Base-by-base conservation (phyloP, 2,888 invertebrate genomes). In the Pachymerium ferrugineum region DNA sequence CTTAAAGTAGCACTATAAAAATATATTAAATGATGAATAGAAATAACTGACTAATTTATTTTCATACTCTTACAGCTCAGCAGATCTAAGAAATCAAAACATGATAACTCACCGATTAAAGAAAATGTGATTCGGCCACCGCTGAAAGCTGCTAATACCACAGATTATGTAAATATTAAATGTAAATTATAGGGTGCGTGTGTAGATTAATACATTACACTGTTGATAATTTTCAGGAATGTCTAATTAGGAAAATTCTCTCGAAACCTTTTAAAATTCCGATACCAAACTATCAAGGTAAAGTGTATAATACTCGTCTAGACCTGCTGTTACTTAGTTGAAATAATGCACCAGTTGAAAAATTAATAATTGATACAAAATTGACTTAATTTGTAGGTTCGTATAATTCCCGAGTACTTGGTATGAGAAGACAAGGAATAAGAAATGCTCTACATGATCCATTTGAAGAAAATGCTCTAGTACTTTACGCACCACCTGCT, bases 261-360 rank as follows among this genome's bases (percentile, higher is more conserved):
- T 80, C 82, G 2, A 90, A 89, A 80, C 95, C 96, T 0, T 98
- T 97, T 81, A 92, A 93, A 85, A 91, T 96, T 29, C 97, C 97
- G 0, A 91, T 97, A 75, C 89, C 92, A 0, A 93, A 95, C 80
- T 97, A 97, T 84, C 79, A 81, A 79, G 82, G 83, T 82, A 54
- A 54, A 19, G 10, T 14, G 19, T 54, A 54, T 19, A 16, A 14
- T n/a, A 14, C 12, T 54, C 16, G 8, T 19, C 16, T 54, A 54
- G 8, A 54, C 16, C 16, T 54, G 12, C n/a, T n/a, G n/a, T n/a
- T n/a, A n/a, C n/a, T n/a, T 35, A 14, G 10, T 35, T 35, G 8
- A 35, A 35, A 12, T 35, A 12, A 35, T 35, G 8, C 8, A 14
- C 35, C 14, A 8, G 12, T 35, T 35, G 12, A 12, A 35, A n/a